Conservation (phyloP, 2,888 invertebrate genomes). For the Aspidiotus destructor region DNA sequence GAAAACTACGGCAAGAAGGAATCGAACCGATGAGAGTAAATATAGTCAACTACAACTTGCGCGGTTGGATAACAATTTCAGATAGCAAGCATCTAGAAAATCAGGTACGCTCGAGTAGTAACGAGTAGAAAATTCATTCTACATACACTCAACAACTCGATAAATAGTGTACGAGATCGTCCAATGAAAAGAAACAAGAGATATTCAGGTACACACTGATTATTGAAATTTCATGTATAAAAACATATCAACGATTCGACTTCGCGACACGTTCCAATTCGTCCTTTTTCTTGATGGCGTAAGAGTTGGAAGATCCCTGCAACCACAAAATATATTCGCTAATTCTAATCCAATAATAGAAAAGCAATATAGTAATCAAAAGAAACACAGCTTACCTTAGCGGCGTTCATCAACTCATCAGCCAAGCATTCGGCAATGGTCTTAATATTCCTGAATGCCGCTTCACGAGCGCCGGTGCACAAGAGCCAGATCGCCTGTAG, state of each 20-base stretch:
- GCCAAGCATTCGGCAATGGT: constrained; percentile 99
- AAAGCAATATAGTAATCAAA: neutral
- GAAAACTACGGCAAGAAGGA: no score
- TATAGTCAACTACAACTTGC: no score
- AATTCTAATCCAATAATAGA: neutral
- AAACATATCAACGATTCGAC: constrained; percentile 87
- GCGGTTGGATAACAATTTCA: no score
- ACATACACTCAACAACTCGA: no score
- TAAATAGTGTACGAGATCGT: no score
- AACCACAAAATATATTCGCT: constrained; percentile 36
- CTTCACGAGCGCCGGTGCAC: constrained; percentile 97
- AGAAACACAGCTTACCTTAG: constrained; percentile 59
- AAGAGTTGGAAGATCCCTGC: constrained; percentile 96
- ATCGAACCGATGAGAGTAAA: no score
- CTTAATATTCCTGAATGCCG: constrained; percentile 99
- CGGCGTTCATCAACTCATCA: constrained; percentile 99
- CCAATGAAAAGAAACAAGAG: no score
- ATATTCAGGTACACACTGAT: no score
- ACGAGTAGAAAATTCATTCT: no score
- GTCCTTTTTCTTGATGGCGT: constrained; percentile 99
- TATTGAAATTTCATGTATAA: constrained; percentile 1
- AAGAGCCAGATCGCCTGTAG: constrained; percentile 86
- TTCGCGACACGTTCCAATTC: constrained; percentile 99
- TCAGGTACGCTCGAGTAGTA: no score
- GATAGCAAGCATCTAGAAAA: no score